Evolutionary conservation across 64 coral and sea anemone genomes (phyloP), one percentile per base, ranked within the genome.

Genomic region (Actinia equina): DNA sequence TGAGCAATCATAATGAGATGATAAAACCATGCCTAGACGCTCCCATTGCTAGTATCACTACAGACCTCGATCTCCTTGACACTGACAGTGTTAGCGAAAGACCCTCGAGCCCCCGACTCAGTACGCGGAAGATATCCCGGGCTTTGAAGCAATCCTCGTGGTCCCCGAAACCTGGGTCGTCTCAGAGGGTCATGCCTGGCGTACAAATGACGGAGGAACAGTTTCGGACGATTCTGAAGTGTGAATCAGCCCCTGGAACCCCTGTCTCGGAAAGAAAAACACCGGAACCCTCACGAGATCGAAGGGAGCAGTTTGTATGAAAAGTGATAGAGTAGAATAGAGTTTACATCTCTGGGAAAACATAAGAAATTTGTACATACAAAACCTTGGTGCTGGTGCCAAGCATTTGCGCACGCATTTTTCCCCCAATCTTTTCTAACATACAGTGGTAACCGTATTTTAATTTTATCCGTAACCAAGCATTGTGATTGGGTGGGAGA

Each of bases 11-110:
- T 81, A 53, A 71, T 10, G 79, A 89, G 20, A 84, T 87, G 91
- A 23, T 96, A 7, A 96, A n/a, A 14, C 76, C 91, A 25, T 96
- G 94, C 74, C 71, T 93, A 51, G 88, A 96, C 17, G 88, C 90
- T 44, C 94, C 94, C 4, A 81, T 90, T 8, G 82, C 88, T 5
- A 96, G 94, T 57, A 87, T 96, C 23, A 81, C 88, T 17, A 86
- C 87, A 15, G 94, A 92, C 13, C 91, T 59, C 16, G 80, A 93
- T 83, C 82, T 91, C 60, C 53, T 64, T 26, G 85, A 55, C 15
- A 45, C n/a, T 14, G 45, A 67, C 80, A 54, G 77, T 30, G 41
- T 82, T 5, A 55, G 85, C 17, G 77, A 79, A 5, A 92, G 59
- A 52, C 44, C 78, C 8, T 44, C 49, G 15, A 81, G 78, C 18